These are phyloP conservation scores for Penaeus vannamei DNA, from an alignment of 1,140 invertebrate species.

Conservation along the genomic window DNA sequence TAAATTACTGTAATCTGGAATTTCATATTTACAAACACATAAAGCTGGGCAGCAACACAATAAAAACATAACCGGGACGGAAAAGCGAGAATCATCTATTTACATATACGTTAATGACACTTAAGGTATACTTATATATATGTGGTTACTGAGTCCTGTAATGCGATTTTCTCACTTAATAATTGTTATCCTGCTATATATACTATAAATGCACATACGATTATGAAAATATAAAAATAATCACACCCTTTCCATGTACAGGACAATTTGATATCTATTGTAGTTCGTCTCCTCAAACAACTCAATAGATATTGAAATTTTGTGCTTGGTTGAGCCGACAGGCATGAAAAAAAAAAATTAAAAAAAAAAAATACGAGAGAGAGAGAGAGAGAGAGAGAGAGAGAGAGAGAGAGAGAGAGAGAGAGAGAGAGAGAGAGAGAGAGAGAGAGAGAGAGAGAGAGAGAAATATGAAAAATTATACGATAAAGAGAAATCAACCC, in stretches of 20 bases:
- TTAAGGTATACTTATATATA: background rate
- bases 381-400: background rate
- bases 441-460: background rate
- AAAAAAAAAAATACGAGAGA: no score
- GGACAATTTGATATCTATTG: conserved; percentile 9
- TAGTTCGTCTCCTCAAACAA: conserved; percentile 39
- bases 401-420: background rate
- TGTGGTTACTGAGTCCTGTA: background rate
- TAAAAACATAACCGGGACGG: no score
- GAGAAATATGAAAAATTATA: background rate
- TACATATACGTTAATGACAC: no score
- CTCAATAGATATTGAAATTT: conserved; percentile 43
- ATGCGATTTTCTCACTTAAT: background rate
- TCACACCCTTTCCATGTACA: background rate
- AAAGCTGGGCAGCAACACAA: no score
- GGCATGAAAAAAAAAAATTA: background rate
- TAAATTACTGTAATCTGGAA: no score
- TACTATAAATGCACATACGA: conserved; percentile 5
- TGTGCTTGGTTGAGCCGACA: background rate
- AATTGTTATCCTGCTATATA: background rate
- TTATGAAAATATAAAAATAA: conserved; percentile 60
- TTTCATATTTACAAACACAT: no score
- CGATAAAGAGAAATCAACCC: conserved; percentile 1
- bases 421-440: background rate
- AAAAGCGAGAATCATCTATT: no score